These are phyloP conservation scores for Neopipo cinnamomea DNA, from an alignment of 2,113 vertebrate species.

Conservation along the genomic window DNA sequence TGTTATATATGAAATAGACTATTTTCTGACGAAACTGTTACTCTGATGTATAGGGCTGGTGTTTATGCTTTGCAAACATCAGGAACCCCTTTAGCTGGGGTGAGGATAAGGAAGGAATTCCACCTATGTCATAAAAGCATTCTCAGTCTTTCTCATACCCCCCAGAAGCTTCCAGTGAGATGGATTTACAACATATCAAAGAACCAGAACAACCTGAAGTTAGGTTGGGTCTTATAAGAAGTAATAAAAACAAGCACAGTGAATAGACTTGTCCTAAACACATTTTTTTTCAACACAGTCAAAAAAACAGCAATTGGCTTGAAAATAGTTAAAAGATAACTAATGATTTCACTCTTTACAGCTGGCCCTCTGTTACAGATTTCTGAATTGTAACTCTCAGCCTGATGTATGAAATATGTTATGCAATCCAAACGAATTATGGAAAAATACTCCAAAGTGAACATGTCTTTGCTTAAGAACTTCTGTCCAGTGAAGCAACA, in stretches of 20 bases:
- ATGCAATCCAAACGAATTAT: neutral
- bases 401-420: neutral
- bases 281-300: neutral
- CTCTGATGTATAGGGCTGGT: rapidly evolving
- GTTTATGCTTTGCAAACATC: neutral
- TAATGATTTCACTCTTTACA: neutral
- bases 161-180: neutral
- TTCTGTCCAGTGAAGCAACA: neutral
- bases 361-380: neutral
- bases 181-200: neutral
- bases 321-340: neutral
- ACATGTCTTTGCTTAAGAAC: neutral
- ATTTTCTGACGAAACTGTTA: neutral
- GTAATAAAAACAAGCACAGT: neutral
- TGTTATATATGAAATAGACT: neutral
- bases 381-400: neutral
- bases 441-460: neutral
- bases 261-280: neutral
- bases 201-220: neutral
- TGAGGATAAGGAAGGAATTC: neutral
- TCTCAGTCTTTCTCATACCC: neutral
- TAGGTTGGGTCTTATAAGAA: neutral
- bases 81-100: neutral
- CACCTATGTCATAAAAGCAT: neutral
- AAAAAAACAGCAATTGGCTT: neutral